phyloP scores from a whole-genome alignment of 2,113 vertebrate genomes.

The Gymnocephalus cernua region DNA sequence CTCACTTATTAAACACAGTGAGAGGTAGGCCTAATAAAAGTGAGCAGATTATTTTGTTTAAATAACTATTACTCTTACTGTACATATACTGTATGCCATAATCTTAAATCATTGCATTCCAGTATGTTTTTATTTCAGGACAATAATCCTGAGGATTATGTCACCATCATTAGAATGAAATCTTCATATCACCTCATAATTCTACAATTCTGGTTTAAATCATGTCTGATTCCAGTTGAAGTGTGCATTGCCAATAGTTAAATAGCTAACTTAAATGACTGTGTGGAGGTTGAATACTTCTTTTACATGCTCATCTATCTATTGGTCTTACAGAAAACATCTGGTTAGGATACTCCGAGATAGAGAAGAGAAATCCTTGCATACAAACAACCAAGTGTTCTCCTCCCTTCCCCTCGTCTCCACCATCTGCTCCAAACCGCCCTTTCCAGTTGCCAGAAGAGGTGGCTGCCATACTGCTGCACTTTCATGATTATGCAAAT shows the following conservation, averaged over 20 bases:
- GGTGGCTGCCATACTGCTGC: conserved; percentile 38
- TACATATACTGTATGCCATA: not conserved
- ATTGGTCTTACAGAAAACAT: conserved; percentile 4
- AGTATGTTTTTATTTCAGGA: not conserved
- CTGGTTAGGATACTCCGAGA: not conserved
- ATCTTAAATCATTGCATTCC: not conserved
- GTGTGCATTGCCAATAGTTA: not conserved
- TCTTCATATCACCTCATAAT: not conserved
- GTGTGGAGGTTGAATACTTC: not conserved
- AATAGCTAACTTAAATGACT: not conserved
- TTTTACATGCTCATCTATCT: conserved; percentile 1
- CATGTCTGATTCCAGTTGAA: not conserved
- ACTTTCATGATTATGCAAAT: conserved; percentile 69
- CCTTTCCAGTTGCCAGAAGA: conserved; percentile 60
- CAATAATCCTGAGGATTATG: not conserved
- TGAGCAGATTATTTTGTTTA: not conserved
- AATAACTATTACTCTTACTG: not conserved
- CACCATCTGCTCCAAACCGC: conserved; percentile 66
- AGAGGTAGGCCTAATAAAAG: not conserved
- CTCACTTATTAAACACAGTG: not conserved
- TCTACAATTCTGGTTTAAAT: not conserved
- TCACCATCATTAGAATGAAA: not conserved
- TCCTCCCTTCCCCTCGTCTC: conserved; percentile 24
- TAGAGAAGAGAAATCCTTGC: conserved; percentile 33
- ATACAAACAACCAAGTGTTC: conserved; percentile 48